Evolutionary conservation across 1,140 invertebrate species (phyloP), one percentile per base, ranked within the genome.

Genomic region (Listronotus oregonensis): DNA sequence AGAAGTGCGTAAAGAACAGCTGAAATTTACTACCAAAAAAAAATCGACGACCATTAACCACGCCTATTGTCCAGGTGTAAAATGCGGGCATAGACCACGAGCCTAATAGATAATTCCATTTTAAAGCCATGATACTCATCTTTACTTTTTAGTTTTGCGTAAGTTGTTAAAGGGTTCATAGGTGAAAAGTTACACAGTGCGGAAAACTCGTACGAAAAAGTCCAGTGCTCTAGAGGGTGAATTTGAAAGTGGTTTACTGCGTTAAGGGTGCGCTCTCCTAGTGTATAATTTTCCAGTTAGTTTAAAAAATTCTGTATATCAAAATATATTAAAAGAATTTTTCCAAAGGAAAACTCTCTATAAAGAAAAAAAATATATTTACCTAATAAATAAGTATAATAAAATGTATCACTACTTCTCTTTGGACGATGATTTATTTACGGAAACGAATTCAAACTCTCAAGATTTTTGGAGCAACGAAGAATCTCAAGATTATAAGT

Each of bases 31-130:
- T 17, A 50, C 49, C 7, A 43, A 63, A 34, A 54, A 61, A 27
- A 17, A 56, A 43, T 17, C 15, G 12, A 54, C 43, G 15, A 54
- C 43, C 31, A 63, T 52, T 54, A 54, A 63, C 60, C 60, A 63
- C 60, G 39, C 60, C 49, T 40, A 34, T 34, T 40, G 63, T 58
- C 63, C 63, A 65, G 63, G 63, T 65, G 63, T 65, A 65, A 65
- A 51, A 65, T 65, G 63, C 63, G 63, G 63, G 63, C 34, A 21
- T 51, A 64, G 18, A 52, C 47, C 50, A 56, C 49, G 39, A 55
- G 52, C 12, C 39, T 43, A 55, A 64, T 55, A 64, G 51, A 56
- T 56, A 56, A 56, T 40, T 7, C 15, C 34, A 31, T 56, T 56
- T 44, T 46, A 64, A 47, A 56, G 8, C 37, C 15, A 50, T 64